Base-by-base conservation (phyloP, 2,888 invertebrate genomes). In the Drosophila limbata region DNA sequence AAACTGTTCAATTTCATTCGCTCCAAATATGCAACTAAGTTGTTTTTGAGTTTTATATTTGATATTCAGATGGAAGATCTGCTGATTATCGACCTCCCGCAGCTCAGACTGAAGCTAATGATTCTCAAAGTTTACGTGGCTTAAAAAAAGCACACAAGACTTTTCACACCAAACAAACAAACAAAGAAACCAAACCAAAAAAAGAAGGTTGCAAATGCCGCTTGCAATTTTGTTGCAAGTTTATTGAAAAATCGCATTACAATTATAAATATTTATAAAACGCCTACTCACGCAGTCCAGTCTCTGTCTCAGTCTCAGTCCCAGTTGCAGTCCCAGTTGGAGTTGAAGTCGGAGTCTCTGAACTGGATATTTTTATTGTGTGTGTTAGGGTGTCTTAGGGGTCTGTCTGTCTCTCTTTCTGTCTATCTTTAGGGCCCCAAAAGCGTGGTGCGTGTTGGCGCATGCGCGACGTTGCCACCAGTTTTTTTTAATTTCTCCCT, bases 261-360 rank as follows among this genome's bases (percentile, higher is more conserved):
- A 69, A 84, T 84, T 81, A 84, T 88, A 81, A 88, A 84, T 81
- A 88, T 84, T 88, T 85, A 81, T 81, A 66, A 79, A 82, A 63
- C 81, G 52, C 81, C 81, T 56, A 71, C 77, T 64, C 75, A 79
- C 55, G 53, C 68, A 47, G 50, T 31, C 42, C 42, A 50, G n/a
- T 44, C 31, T 11, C 11, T 33, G 33, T 28, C 15, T 8, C n/a
- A 8, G 56, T 69, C 6, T 13, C 21, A 11, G 17, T 33, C 10
- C 0, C 2, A 17, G 33, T 37, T 8, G 3, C 10, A 13, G 65
- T 15, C 19, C 5, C 8, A 42, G 19, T 33, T 8, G 31, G 6
- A 35, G 52, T 56, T 6, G 40, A 4, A 40, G 19, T 74, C 40
- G 15, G 28, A 40, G 48, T 53, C 42, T 48, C 45, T 77, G 48